Conservation (phyloP, 2,888 invertebrate species). For the Brachypterus glaber region DNA sequence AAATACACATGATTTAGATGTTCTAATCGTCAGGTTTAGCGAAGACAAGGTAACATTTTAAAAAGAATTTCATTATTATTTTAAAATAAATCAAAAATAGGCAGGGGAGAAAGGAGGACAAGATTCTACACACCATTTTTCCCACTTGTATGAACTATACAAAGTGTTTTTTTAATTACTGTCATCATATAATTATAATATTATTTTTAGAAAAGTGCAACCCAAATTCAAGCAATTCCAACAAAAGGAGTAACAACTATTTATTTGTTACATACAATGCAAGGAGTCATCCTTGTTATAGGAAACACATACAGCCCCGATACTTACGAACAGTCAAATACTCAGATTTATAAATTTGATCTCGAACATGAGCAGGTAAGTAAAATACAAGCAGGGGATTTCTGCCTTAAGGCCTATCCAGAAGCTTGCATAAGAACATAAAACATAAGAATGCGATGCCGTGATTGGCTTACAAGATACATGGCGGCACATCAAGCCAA, state of each 20-base stretch:
- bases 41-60: conserved; percentile 26
- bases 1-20: conserved; percentile 30
- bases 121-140: too few relatives aligned
- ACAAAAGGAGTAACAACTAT: conserved; percentile 28
- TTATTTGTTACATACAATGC: conserved; percentile 31
- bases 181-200: neutral
- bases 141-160: too few relatives aligned
- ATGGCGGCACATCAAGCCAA: too few relatives aligned
- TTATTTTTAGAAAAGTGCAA: conserved; percentile 24
- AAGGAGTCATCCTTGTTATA: conserved; percentile 33
- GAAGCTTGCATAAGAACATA: too few relatives aligned
- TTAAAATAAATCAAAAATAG: too few relatives aligned
- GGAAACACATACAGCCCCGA: conserved; percentile 24
- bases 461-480: too few relatives aligned
- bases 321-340: conserved; percentile 18
- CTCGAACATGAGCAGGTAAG: conserved; percentile 25
- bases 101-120: too few relatives aligned
- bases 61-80: too few relatives aligned
- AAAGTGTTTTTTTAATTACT: too few relatives aligned
- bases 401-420: too few relatives aligned
- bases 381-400: too few relatives aligned
- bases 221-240: conserved; percentile 30
- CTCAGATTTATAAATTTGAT: conserved; percentile 31
- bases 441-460: too few relatives aligned
- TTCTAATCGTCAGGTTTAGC: conserved; percentile 28